phyloP scores from a whole-genome alignment of 2,113 vertebrate genomes.

The Leptobrachium leishanense region DNA sequence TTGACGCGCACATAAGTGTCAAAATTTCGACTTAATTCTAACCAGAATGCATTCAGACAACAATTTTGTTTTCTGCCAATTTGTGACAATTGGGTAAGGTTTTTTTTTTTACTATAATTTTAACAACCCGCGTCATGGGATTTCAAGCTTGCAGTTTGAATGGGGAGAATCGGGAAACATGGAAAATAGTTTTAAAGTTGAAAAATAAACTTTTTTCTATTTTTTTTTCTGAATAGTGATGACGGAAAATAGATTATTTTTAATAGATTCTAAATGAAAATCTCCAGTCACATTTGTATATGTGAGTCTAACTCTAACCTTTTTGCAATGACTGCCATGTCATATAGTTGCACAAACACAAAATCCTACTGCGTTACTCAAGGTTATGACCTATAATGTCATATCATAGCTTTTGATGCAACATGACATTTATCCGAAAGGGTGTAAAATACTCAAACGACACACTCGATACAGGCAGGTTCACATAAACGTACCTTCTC shows the following conservation, averaged over 20 bases:
- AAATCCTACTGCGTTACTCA: slow-evolving; percentile 49
- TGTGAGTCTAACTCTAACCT: not conserved
- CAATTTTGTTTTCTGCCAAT: slow-evolving; percentile 8
- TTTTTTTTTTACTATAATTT: slow-evolving; percentile 25
- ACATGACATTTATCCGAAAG: slow-evolving; percentile 68
- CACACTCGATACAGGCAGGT: slow-evolving; percentile 44
- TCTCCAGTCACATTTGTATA: no score
- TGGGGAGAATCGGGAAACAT: not conserved
- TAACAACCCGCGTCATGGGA: slow-evolving; percentile 29
- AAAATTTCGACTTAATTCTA: slow-evolving; percentile 1
- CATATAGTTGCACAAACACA: slow-evolving; percentile 1
- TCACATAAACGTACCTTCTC: slow-evolving; percentile 41
- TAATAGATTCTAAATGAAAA: no score
- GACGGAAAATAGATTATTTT: not conserved
- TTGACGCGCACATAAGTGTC: not conserved
- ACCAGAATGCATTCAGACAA: slow-evolving; percentile 24
- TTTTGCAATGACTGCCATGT: not conserved
- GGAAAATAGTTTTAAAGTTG: not conserved
- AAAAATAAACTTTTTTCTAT: slow-evolving; percentile 2
- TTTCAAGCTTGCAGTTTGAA: slow-evolving; percentile 1
- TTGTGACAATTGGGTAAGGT: not conserved
- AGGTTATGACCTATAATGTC: slow-evolving; percentile 58
- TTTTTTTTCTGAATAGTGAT: not conserved
- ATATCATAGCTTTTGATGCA: slow-evolving; percentile 51
- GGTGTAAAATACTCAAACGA: slow-evolving; percentile 51